phyloP scores from a whole-genome alignment of 2,888 invertebrate species.

The Parasteatoda lunata region DNA sequence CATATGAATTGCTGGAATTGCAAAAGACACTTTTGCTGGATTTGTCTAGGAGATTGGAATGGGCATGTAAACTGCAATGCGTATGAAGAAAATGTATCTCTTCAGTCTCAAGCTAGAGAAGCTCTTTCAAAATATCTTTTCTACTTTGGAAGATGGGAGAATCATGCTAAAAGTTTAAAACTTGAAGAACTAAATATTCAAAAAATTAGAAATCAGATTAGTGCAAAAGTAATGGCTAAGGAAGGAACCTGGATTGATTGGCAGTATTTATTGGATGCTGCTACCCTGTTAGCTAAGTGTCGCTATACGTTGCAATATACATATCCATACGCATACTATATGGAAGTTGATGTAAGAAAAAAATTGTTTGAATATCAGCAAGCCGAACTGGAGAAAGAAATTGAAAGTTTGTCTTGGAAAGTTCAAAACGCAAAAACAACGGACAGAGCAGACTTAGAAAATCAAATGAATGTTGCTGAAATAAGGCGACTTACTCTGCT shows the following conservation, averaged over 20 bases:
- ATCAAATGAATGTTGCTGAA: conserved; percentile 99
- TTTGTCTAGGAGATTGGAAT: conserved; percentile 81
- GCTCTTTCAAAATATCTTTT: conserved; percentile 98
- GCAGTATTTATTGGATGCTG: conserved; percentile 98
- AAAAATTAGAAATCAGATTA: conserved; percentile 90
- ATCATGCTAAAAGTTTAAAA: conserved; percentile 96
- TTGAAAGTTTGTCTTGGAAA: conserved; percentile 99
- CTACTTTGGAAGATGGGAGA: conserved; percentile 99
- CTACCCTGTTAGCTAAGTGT: conserved; percentile 91
- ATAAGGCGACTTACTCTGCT: conserved; percentile 95
- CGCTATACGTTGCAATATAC: conserved; percentile 99
- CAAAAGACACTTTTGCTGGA: too few species aligned
- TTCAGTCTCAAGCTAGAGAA: conserved; percentile 95
- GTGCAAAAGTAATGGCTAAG: conserved; percentile 91
- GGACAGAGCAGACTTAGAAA: conserved; percentile 96
- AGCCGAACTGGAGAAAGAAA: conserved; percentile 98
- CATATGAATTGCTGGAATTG: conserved; percentile 82
- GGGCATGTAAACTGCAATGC: conserved; percentile 99
- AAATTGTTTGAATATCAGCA: conserved; percentile 89
- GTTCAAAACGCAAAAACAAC: conserved; percentile 98
- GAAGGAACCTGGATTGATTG: conserved; percentile 99
- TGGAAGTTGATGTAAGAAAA: conserved; percentile 94
- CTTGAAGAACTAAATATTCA: conserved; percentile 96
- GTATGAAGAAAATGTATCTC: conserved; percentile 98
- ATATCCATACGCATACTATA: conserved; percentile 98